phyloP scores from a whole-genome alignment of 2,113 vertebrate genomes.

The Semicossyphus pulcher region DNA sequence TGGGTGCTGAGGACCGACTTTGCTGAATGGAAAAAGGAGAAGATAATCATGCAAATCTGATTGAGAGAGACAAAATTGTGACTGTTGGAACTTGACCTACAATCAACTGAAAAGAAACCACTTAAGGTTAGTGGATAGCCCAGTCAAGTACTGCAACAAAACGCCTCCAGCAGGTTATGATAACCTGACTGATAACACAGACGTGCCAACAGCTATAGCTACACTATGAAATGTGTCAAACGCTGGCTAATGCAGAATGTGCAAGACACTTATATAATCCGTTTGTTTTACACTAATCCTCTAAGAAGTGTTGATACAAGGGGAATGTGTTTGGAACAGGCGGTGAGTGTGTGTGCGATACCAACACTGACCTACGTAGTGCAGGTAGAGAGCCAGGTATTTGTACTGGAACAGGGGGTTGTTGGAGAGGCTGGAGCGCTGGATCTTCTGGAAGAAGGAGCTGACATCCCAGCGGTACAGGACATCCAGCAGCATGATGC shows the following conservation, averaged over 20 bases:
- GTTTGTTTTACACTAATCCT: slow-evolving; percentile 10
- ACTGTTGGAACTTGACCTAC: background rate
- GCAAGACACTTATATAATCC: background rate
- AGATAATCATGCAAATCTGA: slow-evolving; percentile 14
- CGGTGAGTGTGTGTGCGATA: background rate
- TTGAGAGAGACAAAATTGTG: background rate
- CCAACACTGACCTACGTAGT: slow-evolving; percentile 94
- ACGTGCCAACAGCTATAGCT: background rate
- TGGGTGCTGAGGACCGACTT: background rate
- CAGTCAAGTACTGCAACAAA: background rate
- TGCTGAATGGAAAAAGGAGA: background rate
- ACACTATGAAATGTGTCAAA: background rate
- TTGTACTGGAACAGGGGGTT: slow-evolving; percentile 99
- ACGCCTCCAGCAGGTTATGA: background rate
- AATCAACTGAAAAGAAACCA: background rate
- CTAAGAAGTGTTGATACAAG: background rate
- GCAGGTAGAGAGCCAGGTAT: slow-evolving; percentile 98
- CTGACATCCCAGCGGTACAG: slow-evolving; percentile 98
- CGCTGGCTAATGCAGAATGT: background rate
- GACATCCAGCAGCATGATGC: slow-evolving; percentile 98
- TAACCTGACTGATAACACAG: slow-evolving; percentile 4
- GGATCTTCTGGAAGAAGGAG: slow-evolving; percentile 99
- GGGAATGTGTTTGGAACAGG: background rate
- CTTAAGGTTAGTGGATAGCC: background rate
- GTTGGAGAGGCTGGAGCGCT: slow-evolving; percentile 96